Evolutionary conservation across 53 echinoderm and acorn worm species (phyloP).

Genomic region (Hippasteria phrygiana): DNA sequence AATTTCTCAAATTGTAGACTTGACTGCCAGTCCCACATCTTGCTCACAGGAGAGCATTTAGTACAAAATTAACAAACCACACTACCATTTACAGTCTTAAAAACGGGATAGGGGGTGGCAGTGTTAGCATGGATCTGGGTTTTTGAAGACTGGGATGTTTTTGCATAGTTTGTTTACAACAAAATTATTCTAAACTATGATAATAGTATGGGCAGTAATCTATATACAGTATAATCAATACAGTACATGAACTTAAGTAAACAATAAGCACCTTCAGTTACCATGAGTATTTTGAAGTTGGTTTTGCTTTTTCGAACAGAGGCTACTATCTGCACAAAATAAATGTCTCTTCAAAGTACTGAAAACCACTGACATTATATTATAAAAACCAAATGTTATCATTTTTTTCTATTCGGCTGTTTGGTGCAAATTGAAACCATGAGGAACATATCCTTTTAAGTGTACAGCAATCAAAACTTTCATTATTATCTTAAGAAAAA

Average conservation of each 20-base stretch:
- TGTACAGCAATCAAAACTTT: neutral
- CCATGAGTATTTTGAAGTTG: neutral
- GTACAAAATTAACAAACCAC: no score
- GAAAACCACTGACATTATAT: no score
- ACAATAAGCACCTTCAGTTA: neutral
- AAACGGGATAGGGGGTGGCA: no score
- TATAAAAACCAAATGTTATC: no score
- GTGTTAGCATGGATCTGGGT: neutral
- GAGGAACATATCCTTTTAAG: neutral
- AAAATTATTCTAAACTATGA: conserved; percentile 7
- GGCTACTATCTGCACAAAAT: no score
- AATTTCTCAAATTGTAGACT: no score
- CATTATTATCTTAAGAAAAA: neutral
- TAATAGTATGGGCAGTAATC: conserved; percentile 17
- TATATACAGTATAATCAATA: neutral
- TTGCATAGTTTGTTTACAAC: neutral
- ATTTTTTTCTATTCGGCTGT: no score
- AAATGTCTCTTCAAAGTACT: no score
- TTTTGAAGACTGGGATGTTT: neutral
- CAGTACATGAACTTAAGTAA: neutral
- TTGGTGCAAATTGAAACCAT: neutral
- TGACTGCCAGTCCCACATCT: no score
- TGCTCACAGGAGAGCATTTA: no score
- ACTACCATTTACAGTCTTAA: no score
- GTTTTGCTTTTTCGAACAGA: no score